phyloP scores from a whole-genome alignment of 2,797 vertebrate genomes.

The Uromys caudimaculatus region DNA sequence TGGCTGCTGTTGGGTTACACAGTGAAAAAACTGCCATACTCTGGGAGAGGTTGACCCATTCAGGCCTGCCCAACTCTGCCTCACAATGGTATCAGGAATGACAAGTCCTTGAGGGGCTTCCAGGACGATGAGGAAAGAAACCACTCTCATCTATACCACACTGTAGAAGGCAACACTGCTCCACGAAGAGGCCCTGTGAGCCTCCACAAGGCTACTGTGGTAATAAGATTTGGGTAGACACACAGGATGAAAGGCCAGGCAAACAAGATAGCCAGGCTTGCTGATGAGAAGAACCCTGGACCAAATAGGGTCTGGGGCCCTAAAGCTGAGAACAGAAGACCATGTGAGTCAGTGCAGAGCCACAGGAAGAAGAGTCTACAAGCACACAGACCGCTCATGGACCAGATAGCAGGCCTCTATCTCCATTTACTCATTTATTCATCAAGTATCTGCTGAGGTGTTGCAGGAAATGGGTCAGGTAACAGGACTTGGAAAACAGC shows the following conservation, averaged over 20 bases:
- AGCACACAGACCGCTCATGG: not conserved
- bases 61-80: not conserved
- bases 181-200: not conserved
- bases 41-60: not conserved
- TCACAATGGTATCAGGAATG: slow-evolving; percentile 38
- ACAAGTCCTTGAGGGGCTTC: slow-evolving; percentile 36
- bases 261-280: slow-evolving; percentile 48
- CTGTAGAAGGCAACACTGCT: not conserved
- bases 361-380: not conserved
- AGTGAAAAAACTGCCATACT: not conserved
- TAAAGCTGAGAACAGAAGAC: slow-evolving; percentile 2
- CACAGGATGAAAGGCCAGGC: not conserved
- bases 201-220: not conserved
- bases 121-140: slow-evolving; percentile 49
- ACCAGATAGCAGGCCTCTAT: not conserved
- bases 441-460: not conserved
- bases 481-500: not conserved
- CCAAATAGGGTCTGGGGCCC: not conserved
- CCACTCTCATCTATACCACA: not conserved
- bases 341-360: not conserved
- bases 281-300: not conserved
- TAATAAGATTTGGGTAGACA: not conserved
- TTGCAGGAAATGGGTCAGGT: not conserved
- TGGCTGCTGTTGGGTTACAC: not conserved
- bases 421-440: not conserved